phyloP scores from a whole-genome alignment of 2,797 vertebrate genomes.

The Melanotaenia trifasciata region DNA sequence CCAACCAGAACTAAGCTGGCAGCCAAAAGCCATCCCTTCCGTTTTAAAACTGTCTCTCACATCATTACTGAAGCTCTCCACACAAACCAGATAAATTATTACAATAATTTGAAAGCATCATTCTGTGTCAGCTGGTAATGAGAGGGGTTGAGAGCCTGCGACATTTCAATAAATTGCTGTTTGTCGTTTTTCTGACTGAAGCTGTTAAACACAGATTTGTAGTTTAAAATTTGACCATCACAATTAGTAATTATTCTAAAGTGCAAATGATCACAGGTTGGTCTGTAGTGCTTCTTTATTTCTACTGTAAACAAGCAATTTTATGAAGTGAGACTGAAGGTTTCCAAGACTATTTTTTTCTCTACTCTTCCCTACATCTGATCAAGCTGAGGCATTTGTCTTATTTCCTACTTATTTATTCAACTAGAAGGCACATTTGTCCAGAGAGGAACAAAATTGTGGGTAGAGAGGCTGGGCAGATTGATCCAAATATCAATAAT shows the following conservation, averaged over 20 bases:
- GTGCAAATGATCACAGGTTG: neutral
- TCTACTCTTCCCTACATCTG: neutral
- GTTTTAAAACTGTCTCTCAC: neutral
- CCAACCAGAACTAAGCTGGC: neutral
- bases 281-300: neutral
- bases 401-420: too few species aligned
- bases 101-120: slow-evolving; percentile 20
- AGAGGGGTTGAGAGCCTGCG: slow-evolving; percentile 23
- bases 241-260: neutral
- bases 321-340: neutral
- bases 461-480: too few species aligned
- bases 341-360: neutral
- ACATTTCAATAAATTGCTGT: slow-evolving; percentile 43
- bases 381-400: too few species aligned
- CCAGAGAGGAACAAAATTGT: too few species aligned
- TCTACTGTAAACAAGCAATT: too few species aligned
- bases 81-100: slow-evolving; percentile 10
- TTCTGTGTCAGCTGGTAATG: slow-evolving; percentile 11
- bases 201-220: neutral
- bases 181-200: neutral
- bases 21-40: neutral
- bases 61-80: slow-evolving; percentile 21
- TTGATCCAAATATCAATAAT: too few species aligned
- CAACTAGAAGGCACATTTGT: too few species aligned
- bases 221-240: neutral